Evolutionary conservation across 1,140 invertebrate genomes (phyloP).

Genomic region (Parasteatoda tepidariorum): DNA sequence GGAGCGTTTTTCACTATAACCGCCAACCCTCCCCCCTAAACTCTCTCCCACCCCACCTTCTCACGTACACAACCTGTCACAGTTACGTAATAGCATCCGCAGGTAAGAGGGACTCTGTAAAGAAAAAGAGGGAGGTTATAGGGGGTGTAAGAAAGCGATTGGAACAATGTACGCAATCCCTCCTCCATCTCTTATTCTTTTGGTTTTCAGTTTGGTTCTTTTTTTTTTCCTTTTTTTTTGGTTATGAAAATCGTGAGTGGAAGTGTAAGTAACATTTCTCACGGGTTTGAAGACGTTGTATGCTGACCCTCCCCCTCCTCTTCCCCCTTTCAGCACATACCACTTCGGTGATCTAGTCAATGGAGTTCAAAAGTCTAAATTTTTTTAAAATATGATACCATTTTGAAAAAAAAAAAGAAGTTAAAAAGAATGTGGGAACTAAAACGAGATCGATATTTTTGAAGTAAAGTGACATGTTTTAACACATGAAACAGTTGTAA

Average conservation of each 20-base stretch:
- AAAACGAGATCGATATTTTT: no score
- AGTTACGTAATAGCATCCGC: conserved; percentile 50
- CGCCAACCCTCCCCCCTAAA: neutral
- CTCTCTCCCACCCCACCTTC: neutral
- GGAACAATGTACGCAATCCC: conserved; percentile 30
- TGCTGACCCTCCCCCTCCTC: neutral
- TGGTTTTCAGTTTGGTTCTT: no score
- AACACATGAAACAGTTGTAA: no score
- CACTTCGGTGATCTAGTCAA: conserved; percentile 3
- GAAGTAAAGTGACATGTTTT: no score
- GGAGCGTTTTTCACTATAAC: conserved; percentile 35
- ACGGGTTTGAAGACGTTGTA: conserved; percentile 36
- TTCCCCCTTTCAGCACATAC: neutral
- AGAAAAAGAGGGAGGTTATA: conserved; percentile 48
- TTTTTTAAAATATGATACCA: no score
- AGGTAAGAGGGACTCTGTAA: conserved; percentile 10
- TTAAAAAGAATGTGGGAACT: no score
- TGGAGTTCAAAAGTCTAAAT: neutral
- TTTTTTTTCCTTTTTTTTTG: no score
- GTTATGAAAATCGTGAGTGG: conserved; percentile 59
- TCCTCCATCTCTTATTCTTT: conserved; percentile 4
- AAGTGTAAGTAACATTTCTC: conserved; percentile 60
- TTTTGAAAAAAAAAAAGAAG: neutral
- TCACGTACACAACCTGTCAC: conserved; percentile 48
- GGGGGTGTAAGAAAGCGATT: conserved; percentile 35